Percentiles rank a stretch among this genome's conserved stretches.
Conservation (phyloP, 35 echinoderm and acorn worm genomes). For the Lytechinus variegatus region DNA sequence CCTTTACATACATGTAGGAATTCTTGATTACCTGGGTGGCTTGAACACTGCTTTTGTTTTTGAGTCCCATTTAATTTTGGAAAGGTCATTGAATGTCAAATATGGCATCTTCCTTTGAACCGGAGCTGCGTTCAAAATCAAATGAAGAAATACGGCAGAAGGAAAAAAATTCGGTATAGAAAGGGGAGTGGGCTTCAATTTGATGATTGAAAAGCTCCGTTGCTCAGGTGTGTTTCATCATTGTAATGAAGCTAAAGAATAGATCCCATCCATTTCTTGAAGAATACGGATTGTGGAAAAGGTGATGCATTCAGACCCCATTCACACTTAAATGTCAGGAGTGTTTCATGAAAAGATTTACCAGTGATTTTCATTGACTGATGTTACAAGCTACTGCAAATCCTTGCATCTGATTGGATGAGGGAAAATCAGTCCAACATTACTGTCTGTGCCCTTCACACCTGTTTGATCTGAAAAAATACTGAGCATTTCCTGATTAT, state of each 20-base stretch:
- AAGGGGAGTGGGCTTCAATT: background rate
- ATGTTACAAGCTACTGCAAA: too few species aligned
- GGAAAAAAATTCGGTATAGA: background rate
- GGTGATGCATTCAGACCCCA: background rate
- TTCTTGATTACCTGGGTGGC: too few species aligned
- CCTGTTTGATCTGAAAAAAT: too few species aligned
- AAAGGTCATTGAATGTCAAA: conserved; percentile 5
- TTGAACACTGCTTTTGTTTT: too few species aligned
- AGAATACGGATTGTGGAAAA: background rate
- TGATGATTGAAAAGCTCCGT: background rate
- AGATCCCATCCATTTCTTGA: background rate
- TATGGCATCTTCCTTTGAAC: background rate
- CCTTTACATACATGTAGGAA: too few species aligned
- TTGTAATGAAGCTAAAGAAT: background rate
- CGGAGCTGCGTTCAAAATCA: background rate
- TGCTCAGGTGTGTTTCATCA: conserved; percentile 10
- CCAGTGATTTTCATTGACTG: too few species aligned
- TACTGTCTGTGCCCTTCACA: too few species aligned
- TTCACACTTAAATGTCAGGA: background rate
- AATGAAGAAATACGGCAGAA: background rate
- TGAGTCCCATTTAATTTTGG: background rate
- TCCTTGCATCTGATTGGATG: too few species aligned
- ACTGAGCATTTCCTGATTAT: too few species aligned
- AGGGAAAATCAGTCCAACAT: too few species aligned
- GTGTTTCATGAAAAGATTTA: background rate